These are phyloP conservation scores for Parthenolecanium corni DNA, from an alignment of 2,888 invertebrate species.

Conservation along the genomic window DNA sequence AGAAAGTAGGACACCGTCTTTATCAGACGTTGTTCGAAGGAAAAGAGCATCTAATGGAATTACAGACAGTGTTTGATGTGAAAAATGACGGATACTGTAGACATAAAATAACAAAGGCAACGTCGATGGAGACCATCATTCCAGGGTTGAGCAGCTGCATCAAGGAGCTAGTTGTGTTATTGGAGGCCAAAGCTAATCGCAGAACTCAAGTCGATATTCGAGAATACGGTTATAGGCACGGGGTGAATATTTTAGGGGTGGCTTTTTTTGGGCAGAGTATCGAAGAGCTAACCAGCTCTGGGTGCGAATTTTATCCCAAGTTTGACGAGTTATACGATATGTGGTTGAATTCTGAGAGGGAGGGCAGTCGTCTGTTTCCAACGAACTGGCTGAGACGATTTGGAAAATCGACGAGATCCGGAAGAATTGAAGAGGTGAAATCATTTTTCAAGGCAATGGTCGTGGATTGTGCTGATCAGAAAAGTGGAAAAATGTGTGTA, in stretches of 20 bases:
- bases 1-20: too few species aligned
- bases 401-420: background rate
- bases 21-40: too few species aligned
- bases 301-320: constrained; percentile 8
- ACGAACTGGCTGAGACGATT: background rate
- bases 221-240: background rate
- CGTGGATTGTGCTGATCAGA: background rate
- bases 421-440: background rate
- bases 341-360: background rate
- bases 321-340: constrained; percentile 7
- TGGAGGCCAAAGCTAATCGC: constrained; percentile 21
- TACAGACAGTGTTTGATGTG: too few species aligned
- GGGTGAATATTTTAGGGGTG: constrained; percentile 10
- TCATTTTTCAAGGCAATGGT: background rate
- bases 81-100: too few species aligned
- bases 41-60: too few species aligned
- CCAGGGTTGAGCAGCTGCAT: background rate
- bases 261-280: constrained; percentile 8
- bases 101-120: too few species aligned
- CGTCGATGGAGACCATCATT: background rate
- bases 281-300: background rate
- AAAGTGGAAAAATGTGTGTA: too few species aligned
- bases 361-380: background rate
- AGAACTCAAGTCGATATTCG: background rate
- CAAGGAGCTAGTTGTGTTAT: constrained; percentile 11